phyloP scores from a whole-genome alignment of 2,113 vertebrate species.

The Gallinago undulata region DNA sequence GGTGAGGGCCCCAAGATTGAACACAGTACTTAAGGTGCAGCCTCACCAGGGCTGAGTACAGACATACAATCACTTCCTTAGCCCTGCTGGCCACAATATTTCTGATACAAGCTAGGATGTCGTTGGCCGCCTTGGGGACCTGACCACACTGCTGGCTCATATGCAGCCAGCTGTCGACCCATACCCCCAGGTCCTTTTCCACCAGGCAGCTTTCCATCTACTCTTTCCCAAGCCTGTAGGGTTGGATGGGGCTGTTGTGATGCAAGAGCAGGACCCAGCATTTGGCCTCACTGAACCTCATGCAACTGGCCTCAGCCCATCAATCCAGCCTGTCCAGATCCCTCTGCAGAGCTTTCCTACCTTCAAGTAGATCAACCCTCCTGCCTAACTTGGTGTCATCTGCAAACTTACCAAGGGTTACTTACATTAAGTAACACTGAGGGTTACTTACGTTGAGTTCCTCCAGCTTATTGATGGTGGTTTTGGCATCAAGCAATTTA shows the following conservation, averaged over 20 bases:
- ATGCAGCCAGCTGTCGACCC: background rate
- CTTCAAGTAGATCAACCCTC: background rate
- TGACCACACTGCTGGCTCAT: background rate
- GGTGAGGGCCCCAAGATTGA: background rate
- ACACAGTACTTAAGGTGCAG: background rate
- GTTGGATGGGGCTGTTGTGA: background rate
- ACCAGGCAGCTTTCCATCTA: background rate
- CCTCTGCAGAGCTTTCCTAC: background rate
- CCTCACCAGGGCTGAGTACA: background rate
- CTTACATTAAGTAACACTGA: background rate
- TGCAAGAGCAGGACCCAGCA: background rate
- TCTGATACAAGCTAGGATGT: background rate
- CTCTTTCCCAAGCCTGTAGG: background rate
- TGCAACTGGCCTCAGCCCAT: background rate
- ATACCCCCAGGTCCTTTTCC: background rate
- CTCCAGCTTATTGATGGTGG: constrained; percentile 93
- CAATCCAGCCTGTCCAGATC: background rate
- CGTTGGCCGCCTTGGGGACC: background rate
- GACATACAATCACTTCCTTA: background rate
- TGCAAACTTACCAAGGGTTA: background rate
- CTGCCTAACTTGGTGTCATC: background rate
- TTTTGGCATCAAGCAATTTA: constrained; percentile 94
- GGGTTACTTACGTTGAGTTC: constrained; percentile 87
- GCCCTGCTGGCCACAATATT: background rate
- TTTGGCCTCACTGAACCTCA: background rate